Percentiles rank a stretch among this genome's conserved stretches.
These are phyloP conservation scores for Liodrosophila aerea DNA, from an alignment of 2,888 invertebrate species.

Conservation along the genomic window DNA sequence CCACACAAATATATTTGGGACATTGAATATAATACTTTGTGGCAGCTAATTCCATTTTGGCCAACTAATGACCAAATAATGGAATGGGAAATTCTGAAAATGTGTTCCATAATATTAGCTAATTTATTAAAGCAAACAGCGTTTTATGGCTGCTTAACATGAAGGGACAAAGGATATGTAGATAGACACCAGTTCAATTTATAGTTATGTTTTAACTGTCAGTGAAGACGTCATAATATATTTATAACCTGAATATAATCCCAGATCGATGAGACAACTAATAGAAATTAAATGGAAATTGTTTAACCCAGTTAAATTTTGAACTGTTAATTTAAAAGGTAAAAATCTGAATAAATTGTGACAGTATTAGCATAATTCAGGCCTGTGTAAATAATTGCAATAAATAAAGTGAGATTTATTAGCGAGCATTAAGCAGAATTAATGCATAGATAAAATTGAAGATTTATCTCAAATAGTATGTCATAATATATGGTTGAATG, in stretches of 20 bases:
- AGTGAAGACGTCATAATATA: too few relatives aligned
- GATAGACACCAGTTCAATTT: too few relatives aligned
- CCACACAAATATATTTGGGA: slow-evolving; percentile 3
- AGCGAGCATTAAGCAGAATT: slow-evolving; percentile 11
- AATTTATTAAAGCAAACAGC: slow-evolving; percentile 30
- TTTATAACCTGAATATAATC: too few relatives aligned
- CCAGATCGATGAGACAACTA: too few relatives aligned
- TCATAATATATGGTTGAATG: slow-evolving; percentile 6
- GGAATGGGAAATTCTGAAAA: slow-evolving; percentile 21
- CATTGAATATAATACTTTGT: slow-evolving; percentile 13
- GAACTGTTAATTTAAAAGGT: not conserved
- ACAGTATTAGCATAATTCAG: too few relatives aligned
- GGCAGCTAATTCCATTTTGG: slow-evolving; percentile 20
- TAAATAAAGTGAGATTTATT: slow-evolving; percentile 16
- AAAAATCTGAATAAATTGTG: not conserved
- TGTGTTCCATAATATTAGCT: slow-evolving; percentile 23
- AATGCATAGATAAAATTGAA: slow-evolving; percentile 4
- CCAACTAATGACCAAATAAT: slow-evolving; percentile 24
- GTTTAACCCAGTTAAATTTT: too few relatives aligned
- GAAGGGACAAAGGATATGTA: slow-evolving; percentile 9
- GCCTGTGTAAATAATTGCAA: too few relatives aligned
- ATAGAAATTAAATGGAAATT: too few relatives aligned
- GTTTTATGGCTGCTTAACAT: slow-evolving; percentile 43
- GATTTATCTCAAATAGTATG: slow-evolving; percentile 26
- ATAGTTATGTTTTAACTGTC: too few relatives aligned